These are phyloP conservation scores for Drosophila anomalata DNA, from an alignment of 2,888 invertebrate genomes.

Conservation along the genomic window DNA sequence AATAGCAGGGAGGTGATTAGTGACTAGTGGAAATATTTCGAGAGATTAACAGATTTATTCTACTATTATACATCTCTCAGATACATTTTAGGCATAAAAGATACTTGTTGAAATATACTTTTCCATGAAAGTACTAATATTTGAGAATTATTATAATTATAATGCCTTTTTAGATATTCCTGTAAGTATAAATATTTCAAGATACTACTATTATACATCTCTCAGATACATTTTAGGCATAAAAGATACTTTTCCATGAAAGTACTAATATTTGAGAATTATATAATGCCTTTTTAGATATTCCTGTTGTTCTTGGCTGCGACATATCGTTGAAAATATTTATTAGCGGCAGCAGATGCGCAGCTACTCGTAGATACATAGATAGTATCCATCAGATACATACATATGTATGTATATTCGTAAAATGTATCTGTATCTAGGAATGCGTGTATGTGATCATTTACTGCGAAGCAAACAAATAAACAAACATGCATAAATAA, in stretches of 20 bases:
- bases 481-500: slow-evolving; percentile 79
- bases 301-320: slow-evolving; percentile 48
- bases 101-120: no score
- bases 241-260: background rate
- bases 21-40: background rate
- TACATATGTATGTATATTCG: slow-evolving; percentile 7
- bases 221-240: slow-evolving; percentile 11
- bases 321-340: slow-evolving; percentile 36
- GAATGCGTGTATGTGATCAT: slow-evolving; percentile 74
- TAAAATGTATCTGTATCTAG: slow-evolving; percentile 12
- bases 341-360: slow-evolving; percentile 51
- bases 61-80: background rate
- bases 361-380: slow-evolving; percentile 14
- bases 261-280: slow-evolving; percentile 19
- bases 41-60: no score
- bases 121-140: background rate
- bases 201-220: background rate
- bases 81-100: slow-evolving; percentile 5
- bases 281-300: slow-evolving; percentile 59
- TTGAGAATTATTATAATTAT: slow-evolving; percentile 27
- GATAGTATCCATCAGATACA: background rate
- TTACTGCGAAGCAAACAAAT: slow-evolving; percentile 79
- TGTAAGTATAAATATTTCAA: background rate
- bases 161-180: slow-evolving; percentile 60
- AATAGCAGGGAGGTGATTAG: slow-evolving; percentile 1